phyloP scores from a whole-genome alignment of 2,113 vertebrate genomes.

The Pseudopipra pipra region DNA sequence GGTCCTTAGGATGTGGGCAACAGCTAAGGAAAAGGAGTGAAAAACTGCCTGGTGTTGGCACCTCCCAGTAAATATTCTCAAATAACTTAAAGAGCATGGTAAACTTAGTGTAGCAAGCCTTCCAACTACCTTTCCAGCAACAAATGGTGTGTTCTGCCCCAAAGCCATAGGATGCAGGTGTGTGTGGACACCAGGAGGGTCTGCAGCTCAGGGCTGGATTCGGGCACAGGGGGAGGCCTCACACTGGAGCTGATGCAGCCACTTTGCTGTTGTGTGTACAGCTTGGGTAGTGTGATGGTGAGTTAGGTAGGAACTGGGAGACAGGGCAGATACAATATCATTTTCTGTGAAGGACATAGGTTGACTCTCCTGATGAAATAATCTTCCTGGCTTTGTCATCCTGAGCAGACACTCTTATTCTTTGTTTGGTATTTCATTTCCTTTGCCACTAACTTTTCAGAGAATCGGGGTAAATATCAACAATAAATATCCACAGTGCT shows the following conservation, averaged over 20 bases:
- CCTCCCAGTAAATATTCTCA: neutral
- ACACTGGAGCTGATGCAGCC: neutral
- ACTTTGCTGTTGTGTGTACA: neutral
- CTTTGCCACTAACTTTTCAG: neutral
- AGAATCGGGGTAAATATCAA: neutral
- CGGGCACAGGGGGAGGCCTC: neutral
- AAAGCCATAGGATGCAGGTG: neutral
- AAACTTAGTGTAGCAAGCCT: neutral
- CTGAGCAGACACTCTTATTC: neutral
- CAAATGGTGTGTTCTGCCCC: neutral
- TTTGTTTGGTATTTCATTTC: neutral
- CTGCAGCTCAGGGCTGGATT: fast-evolving
- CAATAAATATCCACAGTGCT: neutral
- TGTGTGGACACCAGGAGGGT: neutral
- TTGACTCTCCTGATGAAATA: neutral
- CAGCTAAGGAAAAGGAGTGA: neutral
- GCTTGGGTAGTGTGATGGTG: neutral
- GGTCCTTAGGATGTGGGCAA: neutral
- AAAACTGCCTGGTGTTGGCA: neutral
- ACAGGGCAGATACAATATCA: neutral
- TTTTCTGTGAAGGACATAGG: neutral
- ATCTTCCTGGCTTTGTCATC: neutral
- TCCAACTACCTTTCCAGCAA: neutral
- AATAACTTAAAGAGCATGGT: neutral
- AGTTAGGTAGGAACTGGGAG: neutral